Evolutionary conservation across 2,888 invertebrate genomes (phyloP).

Genomic region (Cephonodes hylas): DNA sequence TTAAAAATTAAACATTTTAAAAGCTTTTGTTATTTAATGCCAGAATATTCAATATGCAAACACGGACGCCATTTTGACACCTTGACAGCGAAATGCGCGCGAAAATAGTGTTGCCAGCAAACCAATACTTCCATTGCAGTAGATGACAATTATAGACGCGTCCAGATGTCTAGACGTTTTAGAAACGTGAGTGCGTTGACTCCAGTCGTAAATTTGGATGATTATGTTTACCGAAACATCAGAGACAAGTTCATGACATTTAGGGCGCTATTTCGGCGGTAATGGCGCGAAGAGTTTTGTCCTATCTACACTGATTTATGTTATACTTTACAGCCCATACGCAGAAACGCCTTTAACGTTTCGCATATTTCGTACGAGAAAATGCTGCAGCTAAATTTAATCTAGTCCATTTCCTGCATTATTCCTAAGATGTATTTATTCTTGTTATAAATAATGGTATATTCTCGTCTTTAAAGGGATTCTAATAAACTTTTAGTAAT

Average conservation of each 20-base stretch:
- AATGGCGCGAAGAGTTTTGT: background rate
- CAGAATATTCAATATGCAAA: background rate
- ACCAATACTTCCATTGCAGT: background rate
- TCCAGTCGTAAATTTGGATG: conserved; percentile 48
- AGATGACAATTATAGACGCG: conserved; percentile 17
- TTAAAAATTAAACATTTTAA: background rate
- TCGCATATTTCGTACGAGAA: conserved; percentile 4
- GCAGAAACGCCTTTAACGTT: conserved; percentile 17
- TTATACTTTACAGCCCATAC: conserved; percentile 16
- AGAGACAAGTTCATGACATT: conserved; percentile 72
- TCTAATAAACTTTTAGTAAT: background rate
- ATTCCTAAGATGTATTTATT: conserved; percentile 10
- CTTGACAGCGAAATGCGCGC: background rate
- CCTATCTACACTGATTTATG: conserved; percentile 12
- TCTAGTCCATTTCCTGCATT: conserved; percentile 12
- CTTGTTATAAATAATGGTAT: conserved; percentile 2
- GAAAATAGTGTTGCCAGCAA: background rate
- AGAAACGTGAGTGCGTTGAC: conserved; percentile 51
- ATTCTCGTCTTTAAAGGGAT: conserved; percentile 12
- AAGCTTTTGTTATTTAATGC: background rate
- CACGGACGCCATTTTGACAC: background rate
- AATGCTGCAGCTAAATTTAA: conserved; percentile 8
- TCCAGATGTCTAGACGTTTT: conserved; percentile 43
- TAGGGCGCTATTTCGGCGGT: conserved; percentile 56
- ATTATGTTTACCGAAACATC: conserved; percentile 35